Conservation (phyloP, 2,113 vertebrate species). For the Takifugu flavidus region DNA sequence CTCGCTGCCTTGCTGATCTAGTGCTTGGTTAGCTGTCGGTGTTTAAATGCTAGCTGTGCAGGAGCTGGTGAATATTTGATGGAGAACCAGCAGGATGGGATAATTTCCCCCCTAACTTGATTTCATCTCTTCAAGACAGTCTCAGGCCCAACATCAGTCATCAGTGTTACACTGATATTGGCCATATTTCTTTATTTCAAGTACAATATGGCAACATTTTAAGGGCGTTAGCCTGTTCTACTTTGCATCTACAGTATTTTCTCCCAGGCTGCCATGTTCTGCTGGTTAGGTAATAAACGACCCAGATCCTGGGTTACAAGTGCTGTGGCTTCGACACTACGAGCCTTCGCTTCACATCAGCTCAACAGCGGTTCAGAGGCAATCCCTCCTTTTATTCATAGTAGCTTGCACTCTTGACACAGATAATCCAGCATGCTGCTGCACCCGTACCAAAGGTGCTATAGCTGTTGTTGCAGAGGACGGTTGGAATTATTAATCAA, state of each 20-base stretch:
- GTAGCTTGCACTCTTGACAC: background rate
- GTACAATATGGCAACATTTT: background rate
- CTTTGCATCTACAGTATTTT: background rate
- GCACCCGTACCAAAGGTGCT: too few relatives aligned
- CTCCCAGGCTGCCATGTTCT: background rate
- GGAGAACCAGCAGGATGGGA: slow-evolving; percentile 40
- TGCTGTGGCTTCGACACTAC: slow-evolving; percentile 23
- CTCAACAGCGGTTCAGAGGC: slow-evolving; percentile 3
- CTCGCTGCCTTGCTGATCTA: slow-evolving; percentile 8
- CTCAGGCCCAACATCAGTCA: slow-evolving; percentile 1
- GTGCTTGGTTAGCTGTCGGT: slow-evolving; percentile 16
- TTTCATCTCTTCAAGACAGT: slow-evolving; percentile 27
- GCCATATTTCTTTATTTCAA: slow-evolving; percentile 12
- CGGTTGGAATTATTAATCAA: too few relatives aligned
- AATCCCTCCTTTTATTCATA: slow-evolving; percentile 21
- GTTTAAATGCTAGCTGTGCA: slow-evolving; percentile 60
- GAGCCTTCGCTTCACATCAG: slow-evolving; percentile 32
- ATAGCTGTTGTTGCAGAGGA: too few relatives aligned
- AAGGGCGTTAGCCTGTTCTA: slow-evolving; percentile 1
- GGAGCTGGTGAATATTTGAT: slow-evolving; percentile 69
- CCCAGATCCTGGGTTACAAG: slow-evolving; percentile 43
- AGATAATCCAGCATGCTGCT: too few relatives aligned
- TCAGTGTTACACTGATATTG: slow-evolving; percentile 8
- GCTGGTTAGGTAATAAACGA: slow-evolving; percentile 27
- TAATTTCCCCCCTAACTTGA: slow-evolving; percentile 30